Base-by-base conservation (phyloP, 2,888 invertebrate genomes). In the Shargacucullia verbasci region DNA sequence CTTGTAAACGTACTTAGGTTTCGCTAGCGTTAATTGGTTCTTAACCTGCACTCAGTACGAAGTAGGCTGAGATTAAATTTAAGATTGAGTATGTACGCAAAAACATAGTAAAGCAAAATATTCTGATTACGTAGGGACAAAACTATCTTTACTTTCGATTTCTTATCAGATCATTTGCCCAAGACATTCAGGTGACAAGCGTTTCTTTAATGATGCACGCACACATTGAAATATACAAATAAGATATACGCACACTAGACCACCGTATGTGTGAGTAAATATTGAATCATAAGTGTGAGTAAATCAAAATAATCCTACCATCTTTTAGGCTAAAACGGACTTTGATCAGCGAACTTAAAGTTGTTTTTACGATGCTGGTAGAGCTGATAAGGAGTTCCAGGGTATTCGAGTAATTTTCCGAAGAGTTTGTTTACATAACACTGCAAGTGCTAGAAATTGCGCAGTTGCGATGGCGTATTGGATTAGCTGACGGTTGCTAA, bases 401-500 rank as follows among this genome's bases (percentile, higher is more conserved):
- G 37, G 56, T 20, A 41, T 59, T 63, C 68, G 43, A 73, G 83
- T 77, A 80, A 70, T 73, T 83, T 83, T 83, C 83, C 81, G 62
- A 70, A 72, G 64, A 37, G 69, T 58, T 68, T 80, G 73, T 79
- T 76, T 80, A 73, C 67, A 70, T 63, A 68, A 55, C 54, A 68
- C 27, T 48, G 44, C 33, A 47, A 37, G 47, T 50, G 12, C 14
- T 25, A 13, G 25, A 44, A 71, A 82, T 40, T 82, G 82, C 84
- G 84, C 79, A 82, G 78, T 81, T 37, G 15, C 43, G 52, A 12
- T 44, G 25, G 47, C 33, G 44, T 34, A 64, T 96, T 96, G 96
- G 96, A 96, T 96, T 96, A 96, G 96, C 96, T 96, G 96, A 96
- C 96, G 35, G 14, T 11, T 39, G 10, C 96, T 96, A 96, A 95